Conservation (phyloP, 2,113 vertebrate species). For the Solenodon paradoxus region DNA sequence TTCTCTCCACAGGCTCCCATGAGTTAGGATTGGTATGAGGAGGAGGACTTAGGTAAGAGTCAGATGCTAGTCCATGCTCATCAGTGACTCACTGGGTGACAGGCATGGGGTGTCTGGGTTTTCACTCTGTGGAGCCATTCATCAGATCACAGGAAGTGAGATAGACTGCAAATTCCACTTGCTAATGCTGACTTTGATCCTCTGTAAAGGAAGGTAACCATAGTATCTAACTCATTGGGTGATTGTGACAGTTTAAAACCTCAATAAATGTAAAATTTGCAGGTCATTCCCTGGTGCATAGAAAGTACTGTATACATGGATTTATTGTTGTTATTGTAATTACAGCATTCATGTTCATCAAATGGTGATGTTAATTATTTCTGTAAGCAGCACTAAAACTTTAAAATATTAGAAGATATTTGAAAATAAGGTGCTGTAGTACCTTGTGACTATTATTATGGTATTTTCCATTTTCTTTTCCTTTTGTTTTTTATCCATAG, state of each 20-base stretch:
- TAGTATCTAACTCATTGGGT: neutral
- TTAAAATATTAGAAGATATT: neutral
- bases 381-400: neutral
- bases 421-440: neutral
- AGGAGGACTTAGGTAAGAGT: neutral
- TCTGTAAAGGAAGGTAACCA: neutral
- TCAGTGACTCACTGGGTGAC: neutral
- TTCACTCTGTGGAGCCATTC: neutral
- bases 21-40: neutral
- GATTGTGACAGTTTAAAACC: neutral
- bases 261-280: neutral
- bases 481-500: conserved; percentile 77
- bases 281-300: neutral
- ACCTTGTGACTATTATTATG: neutral
- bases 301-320: neutral
- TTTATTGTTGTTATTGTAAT: neutral
- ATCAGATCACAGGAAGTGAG: neutral
- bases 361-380: neutral
- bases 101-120: neutral
- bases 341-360: neutral
- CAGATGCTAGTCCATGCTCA: neutral
- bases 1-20: neutral
- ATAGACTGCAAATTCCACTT: neutral
- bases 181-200: neutral
- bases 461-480: neutral